Evolutionary conservation across 2,888 invertebrate genomes (phyloP).

Genomic region (Labia minor): DNA sequence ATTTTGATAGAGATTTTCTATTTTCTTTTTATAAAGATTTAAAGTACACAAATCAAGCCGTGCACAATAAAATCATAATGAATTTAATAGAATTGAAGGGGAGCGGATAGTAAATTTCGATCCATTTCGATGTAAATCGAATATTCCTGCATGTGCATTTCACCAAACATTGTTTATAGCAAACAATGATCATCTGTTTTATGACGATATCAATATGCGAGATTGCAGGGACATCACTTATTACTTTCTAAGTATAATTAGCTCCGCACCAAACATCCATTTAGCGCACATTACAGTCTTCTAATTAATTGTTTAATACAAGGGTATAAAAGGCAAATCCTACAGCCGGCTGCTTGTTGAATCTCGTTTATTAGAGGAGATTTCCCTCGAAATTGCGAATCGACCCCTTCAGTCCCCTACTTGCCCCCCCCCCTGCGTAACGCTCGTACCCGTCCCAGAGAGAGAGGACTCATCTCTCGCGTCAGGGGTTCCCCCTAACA

Average conservation of each 20-base stretch:
- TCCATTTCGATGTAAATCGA: too few species aligned
- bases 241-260: slow-evolving; percentile 21
- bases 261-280: background rate
- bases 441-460: background rate
- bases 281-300: slow-evolving; percentile 17
- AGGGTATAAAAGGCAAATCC: slow-evolving; percentile 14
- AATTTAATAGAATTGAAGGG: too few species aligned
- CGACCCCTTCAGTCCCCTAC: background rate
- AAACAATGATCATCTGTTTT: too few species aligned
- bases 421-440: background rate
- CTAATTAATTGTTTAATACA: slow-evolving; percentile 23
- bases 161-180: too few species aligned
- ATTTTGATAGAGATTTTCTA: too few species aligned
- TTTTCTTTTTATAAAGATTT: too few species aligned
- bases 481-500: background rate
- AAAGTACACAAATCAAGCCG: too few species aligned
- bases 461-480: background rate
- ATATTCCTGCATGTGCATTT: too few species aligned
- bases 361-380: background rate
- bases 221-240: slow-evolving; percentile 13
- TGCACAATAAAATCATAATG: too few species aligned
- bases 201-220: slow-evolving; percentile 18
- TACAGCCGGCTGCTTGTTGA: background rate
- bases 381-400: background rate
- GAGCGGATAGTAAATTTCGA: too few species aligned